These are phyloP conservation scores for Syrmaticus mikado DNA, from an alignment of 2,113 vertebrate species.

Conservation along the genomic window DNA sequence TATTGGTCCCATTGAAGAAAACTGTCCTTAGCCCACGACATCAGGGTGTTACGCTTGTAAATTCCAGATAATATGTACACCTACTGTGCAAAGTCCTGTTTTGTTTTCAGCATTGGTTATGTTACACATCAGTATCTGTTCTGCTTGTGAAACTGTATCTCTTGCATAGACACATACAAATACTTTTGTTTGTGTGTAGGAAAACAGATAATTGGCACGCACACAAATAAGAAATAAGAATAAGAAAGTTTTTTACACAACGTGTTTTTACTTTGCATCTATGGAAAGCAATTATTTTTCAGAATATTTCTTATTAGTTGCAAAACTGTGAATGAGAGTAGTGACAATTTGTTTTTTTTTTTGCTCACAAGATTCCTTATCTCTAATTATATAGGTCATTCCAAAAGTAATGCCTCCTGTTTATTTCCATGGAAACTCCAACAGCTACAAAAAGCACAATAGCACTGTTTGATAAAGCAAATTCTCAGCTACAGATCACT, in stretches of 20 bases:
- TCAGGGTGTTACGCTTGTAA: neutral
- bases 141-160: neutral
- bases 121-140: neutral
- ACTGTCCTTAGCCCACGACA: slow-evolving; percentile 9
- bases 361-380: neutral
- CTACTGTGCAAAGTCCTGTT: neutral
- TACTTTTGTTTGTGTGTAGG: neutral
- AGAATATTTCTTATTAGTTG: neutral
- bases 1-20: neutral
- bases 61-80: neutral
- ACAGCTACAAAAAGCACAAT: too few relatives aligned
- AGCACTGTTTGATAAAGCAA: too few relatives aligned
- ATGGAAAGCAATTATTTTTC: neutral
- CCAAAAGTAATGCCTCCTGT: too few relatives aligned
- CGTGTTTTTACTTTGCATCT: neutral
- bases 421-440: too few relatives aligned
- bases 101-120: neutral
- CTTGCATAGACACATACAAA: neutral
- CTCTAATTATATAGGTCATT: neutral
- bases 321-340: neutral
- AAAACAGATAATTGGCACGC: neutral
- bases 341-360: neutral
- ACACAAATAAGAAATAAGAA: neutral
- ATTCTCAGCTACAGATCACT: too few relatives aligned
- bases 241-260: neutral